Percentiles rank a stretch among this genome's conserved stretches.
Evolutionary conservation across 2,797 vertebrate genomes (phyloP).

Genomic region (Tolypeutes matacus): DNA sequence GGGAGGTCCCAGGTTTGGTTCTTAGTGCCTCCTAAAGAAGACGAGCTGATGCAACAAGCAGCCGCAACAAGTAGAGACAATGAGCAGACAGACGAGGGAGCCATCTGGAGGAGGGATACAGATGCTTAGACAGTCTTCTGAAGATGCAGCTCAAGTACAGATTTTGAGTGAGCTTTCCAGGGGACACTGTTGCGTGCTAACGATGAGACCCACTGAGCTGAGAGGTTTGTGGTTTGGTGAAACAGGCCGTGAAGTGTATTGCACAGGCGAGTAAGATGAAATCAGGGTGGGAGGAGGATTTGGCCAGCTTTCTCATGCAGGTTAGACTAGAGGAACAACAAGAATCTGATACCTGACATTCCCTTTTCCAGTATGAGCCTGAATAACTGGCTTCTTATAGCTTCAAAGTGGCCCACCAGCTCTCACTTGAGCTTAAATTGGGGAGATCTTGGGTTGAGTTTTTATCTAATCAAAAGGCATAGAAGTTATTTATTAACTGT

Average conservation of each 20-base stretch:
- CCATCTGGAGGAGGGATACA: background rate
- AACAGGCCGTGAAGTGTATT: background rate
- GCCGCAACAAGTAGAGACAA: too few species aligned
- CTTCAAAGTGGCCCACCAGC: background rate
- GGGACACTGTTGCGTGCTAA: background rate
- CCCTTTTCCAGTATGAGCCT: background rate
- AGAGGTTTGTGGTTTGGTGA: background rate
- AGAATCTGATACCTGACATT: background rate
- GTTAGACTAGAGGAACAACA: background rate
- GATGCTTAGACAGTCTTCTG: background rate
- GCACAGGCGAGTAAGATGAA: background rate
- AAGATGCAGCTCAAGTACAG: background rate
- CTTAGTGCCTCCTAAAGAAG: too few species aligned
- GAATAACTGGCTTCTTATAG: background rate
- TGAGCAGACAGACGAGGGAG: too few species aligned
- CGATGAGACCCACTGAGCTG: background rate
- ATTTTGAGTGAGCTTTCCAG: background rate
- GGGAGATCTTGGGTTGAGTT: background rate
- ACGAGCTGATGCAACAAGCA: too few species aligned
- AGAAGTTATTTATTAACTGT: background rate
- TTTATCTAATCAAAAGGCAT: background rate
- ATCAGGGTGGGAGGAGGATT: background rate
- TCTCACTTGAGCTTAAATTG: background rate
- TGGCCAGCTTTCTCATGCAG: background rate
- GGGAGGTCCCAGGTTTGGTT: too few species aligned